These are phyloP conservation scores for Gallinago solitaria DNA, from an alignment of 2,797 vertebrate genomes.

Conservation along the genomic window DNA sequence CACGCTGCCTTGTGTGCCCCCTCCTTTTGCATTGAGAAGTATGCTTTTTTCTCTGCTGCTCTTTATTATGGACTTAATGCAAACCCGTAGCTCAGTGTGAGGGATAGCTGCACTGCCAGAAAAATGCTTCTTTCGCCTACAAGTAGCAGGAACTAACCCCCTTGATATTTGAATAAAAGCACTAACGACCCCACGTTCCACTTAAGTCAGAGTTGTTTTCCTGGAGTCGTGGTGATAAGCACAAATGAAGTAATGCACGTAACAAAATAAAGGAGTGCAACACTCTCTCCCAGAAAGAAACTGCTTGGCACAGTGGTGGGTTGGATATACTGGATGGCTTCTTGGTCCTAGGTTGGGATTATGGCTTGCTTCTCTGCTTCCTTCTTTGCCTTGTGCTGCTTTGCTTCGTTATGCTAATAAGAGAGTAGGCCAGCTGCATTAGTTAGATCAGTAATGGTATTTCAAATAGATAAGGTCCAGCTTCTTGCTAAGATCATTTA, in stretches of 20 bases:
- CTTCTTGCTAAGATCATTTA: background rate
- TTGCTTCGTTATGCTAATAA: background rate
- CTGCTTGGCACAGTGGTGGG: accelerated
- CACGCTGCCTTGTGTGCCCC: accelerated
- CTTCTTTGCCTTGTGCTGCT: background rate
- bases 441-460: background rate
- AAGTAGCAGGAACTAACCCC: background rate
- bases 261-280: background rate
- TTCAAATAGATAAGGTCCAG: background rate
- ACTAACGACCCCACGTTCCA: background rate
- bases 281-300: background rate
- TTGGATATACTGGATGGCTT: background rate
- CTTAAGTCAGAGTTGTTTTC: background rate
- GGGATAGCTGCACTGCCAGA: background rate
- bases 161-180: background rate
- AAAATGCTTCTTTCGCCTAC: background rate
- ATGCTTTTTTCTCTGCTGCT: background rate
- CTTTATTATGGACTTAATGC: background rate
- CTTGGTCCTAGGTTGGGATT: background rate
- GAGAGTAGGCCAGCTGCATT: background rate
- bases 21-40: background rate
- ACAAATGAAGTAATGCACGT: background rate
- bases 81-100: background rate
- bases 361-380: background rate
- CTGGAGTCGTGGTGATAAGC: background rate